Evolutionary conservation across 1,140 invertebrate genomes (phyloP), one percentile per base, ranked within the genome.

Genomic region (Asbolus verrucosus): DNA sequence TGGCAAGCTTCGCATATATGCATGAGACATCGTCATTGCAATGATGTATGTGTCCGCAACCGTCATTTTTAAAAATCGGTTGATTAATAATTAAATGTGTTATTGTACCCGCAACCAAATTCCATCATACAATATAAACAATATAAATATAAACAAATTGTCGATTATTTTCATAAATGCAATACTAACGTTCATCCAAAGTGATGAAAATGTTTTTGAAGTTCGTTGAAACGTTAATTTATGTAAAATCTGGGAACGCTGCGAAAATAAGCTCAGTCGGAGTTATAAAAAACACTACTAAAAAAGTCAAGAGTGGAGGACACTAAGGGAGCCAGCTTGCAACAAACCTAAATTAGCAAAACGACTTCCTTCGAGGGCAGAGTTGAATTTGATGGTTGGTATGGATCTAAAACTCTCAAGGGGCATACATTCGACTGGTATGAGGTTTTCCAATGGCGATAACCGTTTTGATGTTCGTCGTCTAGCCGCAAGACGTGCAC

Each of bases 401-500:
- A 31, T 54, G 46, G 19, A 54, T 54, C n/a, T 54, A 54, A 54
- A 54, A 54, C 24, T 54, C 46, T 54, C 46, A 13, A 1, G 46
- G 18, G 46, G 18, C 21, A 54, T 54, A 54, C 24, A 54, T 54
- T 54, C 14, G 21, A 27, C 2, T 11, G 21, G 11, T 19, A 9
- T 13, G 24, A 14, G 27, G 46, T 24, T 54, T 13, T 21, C 21
- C 46, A 24, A 54, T 11, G 46, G 46, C 21, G 46, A 54, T 54
- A 54, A 54, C 46, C 46, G 46, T 54, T 54, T 54, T 54, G 46
- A 21, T n/a, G 46, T 27, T 54, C 46, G 21, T 13, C 21, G 46
- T 54, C 46, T 54, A 54, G 46, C 46, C 46, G 46, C 46, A 31
- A 54, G 46, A 54, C 24, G 46, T 54, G 46, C 46, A 54, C 19